Evolutionary conservation across 2,888 invertebrate species (phyloP), one percentile per base, ranked within the genome.

Genomic region (Temnothorax ravouxi): DNA sequence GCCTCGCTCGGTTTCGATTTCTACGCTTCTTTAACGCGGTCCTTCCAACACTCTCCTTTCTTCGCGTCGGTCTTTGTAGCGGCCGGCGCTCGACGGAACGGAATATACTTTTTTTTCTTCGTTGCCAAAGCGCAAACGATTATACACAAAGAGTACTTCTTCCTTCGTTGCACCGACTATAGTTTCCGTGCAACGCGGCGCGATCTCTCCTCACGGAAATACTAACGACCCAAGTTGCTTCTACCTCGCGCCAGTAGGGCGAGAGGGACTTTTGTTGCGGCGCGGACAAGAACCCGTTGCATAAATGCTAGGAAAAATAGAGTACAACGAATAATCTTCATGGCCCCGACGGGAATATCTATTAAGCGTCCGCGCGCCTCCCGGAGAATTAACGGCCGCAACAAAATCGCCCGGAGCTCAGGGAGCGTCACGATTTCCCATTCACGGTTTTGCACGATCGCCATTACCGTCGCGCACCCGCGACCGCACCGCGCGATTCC

Each of bases 41-140:
- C 41, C 83, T 82, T 75, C 79, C 81, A 80, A 84, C 61, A 59
- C 85, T 62, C 59, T 61, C 83, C 47, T 59, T 59, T 79, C 52
- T 61, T 66, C 41, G 38, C 59, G 21, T 62, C 69, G 84, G 64
- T 54, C 62, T 52, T 56, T 76, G 75, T 56, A 64, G 74, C 41
- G 79, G 74, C 86, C 56, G 72, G 71, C 85, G 83, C 85, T 88
- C 85, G 85, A 90, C 86, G 85, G 86, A 88, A 85, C 79, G 89
- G 86, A 89, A 92, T 92, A 91, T 91, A 91, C 89, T 89, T 90
- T 89, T 90, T 91, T 91, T 90, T 91, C 90, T 89, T 88, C 88
- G 84, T 54, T 47, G 86, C 88, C 85, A 85, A 91, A 89, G 89
- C 87, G 88, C 89, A 84, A 84, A 79, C 88, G 88, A 91, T 92